A percentile compares a stretch with the other conserved stretches of the same genome.
Evolutionary conservation across 2,113 vertebrate species (phyloP).

Genomic region (Lampris incognitus): DNA sequence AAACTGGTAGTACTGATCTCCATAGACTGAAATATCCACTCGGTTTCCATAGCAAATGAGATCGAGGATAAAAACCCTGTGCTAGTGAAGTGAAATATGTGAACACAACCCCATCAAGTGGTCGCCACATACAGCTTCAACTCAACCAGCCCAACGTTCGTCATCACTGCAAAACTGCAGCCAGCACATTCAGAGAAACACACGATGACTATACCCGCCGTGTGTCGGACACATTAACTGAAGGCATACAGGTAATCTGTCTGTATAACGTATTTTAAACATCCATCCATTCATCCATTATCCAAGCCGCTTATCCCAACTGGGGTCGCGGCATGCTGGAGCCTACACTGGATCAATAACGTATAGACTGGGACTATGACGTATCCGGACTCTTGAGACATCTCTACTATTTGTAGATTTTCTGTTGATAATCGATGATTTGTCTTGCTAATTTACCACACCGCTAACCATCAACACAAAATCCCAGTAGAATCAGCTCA

Average conservation of each 20-base stretch:
- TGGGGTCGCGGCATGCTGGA: too few relatives aligned
- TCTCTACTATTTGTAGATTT: too few relatives aligned
- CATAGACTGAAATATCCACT: conserved; percentile 27
- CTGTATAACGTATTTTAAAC: conserved; percentile 15
- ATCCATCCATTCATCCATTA: too few relatives aligned
- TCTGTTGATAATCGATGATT: too few relatives aligned
- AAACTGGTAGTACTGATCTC: conserved; percentile 28
- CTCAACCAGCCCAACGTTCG: conserved; percentile 17
- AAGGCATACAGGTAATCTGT: conserved; percentile 47
- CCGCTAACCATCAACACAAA: too few relatives aligned
- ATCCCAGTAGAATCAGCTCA: too few relatives aligned
- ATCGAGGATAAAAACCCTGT: conserved; percentile 42
- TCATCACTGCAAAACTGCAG: conserved; percentile 43
- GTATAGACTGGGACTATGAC: conserved; percentile 2
- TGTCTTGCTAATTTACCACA: too few relatives aligned
- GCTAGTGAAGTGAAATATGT: conserved; percentile 32
- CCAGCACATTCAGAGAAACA: conserved; percentile 32
- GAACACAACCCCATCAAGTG: not conserved
- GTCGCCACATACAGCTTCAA: conserved; percentile 34
- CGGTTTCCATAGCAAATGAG: not conserved
- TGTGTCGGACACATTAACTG: conserved; percentile 3
- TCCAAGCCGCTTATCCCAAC: too few relatives aligned
- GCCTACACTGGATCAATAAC: conserved; percentile 23
- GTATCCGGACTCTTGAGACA: too few relatives aligned
- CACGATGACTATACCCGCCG: conserved; percentile 22